Evolutionary conservation across 2,888 invertebrate species (phyloP).

Genomic region (Drosophila nigricruria): DNA sequence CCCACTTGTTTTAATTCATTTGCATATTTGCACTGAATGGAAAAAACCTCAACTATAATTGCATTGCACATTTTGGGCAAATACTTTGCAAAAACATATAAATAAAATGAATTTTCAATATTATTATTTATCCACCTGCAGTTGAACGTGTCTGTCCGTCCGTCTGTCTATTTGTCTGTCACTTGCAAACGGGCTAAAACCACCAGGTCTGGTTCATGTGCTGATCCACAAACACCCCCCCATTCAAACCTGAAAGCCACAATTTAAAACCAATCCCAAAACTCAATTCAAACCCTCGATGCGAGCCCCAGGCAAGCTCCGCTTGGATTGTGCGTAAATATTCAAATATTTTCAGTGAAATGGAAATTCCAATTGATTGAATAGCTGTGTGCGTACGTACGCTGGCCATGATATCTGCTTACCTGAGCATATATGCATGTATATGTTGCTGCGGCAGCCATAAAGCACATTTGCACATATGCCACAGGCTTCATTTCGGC

Average conservation of each 20-base stretch:
- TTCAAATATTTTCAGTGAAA: slow-evolving; percentile 77
- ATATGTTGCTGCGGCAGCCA: not conserved
- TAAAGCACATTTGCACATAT: slow-evolving; percentile 28
- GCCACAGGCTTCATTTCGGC: slow-evolving; percentile 38
- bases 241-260: slow-evolving; percentile 6
- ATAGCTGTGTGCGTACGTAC: slow-evolving; percentile 32
- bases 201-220: slow-evolving; percentile 28
- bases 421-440: not conserved
- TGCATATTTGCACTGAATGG: slow-evolving; percentile 35
- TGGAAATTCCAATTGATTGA: slow-evolving; percentile 78
- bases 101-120: slow-evolving; percentile 63
- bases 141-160: not conserved
- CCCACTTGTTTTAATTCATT: slow-evolving; percentile 29
- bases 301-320: slow-evolving; percentile 1
- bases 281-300: slow-evolving; percentile 1
- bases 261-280: slow-evolving; percentile 13
- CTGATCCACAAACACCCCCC: slow-evolving; percentile 12
- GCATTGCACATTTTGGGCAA: slow-evolving; percentile 60
- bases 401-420: slow-evolving; percentile 17
- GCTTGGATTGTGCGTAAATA: slow-evolving; percentile 61
- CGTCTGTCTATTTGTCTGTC: slow-evolving; percentile 19
- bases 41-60: slow-evolving; percentile 62
- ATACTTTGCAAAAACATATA: slow-evolving; percentile 26
- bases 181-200: slow-evolving; percentile 28
- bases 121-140: slow-evolving; percentile 56